These are phyloP conservation scores for Megathymus violae DNA, from an alignment of 1,140 invertebrate species.

Conservation along the genomic window DNA sequence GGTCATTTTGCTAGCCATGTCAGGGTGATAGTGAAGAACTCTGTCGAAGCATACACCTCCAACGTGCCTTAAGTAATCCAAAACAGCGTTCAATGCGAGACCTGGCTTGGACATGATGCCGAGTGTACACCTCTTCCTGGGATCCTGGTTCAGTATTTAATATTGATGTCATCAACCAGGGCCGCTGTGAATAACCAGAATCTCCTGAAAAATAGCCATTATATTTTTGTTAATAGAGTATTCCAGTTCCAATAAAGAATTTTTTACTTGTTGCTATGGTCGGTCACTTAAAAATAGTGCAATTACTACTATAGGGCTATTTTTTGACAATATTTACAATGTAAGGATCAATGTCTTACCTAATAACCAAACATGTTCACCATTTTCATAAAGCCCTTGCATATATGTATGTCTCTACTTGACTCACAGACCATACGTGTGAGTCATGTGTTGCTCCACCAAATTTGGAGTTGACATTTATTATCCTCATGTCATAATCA, in stretches of 20 bases:
- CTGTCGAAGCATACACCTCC: constrained; percentile 27
- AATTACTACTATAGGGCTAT: no score
- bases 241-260: no score
- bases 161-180: constrained; percentile 41
- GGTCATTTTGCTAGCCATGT: constrained; percentile 27
- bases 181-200: constrained; percentile 41
- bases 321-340: background rate
- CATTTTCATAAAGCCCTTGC: constrained; percentile 24
- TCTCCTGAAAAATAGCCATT: constrained; percentile 39
- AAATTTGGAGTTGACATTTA: no score
- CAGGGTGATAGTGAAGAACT: constrained; percentile 34
- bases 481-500: no score
- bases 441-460: constrained; percentile 28
- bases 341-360: background rate
- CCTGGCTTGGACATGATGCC: constrained; percentile 25
- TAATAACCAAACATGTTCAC: no score
- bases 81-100: constrained; percentile 29
- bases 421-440: constrained; percentile 17
- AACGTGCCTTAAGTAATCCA: constrained; percentile 28
- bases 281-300: no score
- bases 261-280: no score
- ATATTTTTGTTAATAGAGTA: background rate
- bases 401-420: constrained; percentile 14
- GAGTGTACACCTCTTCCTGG: constrained; percentile 36
- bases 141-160: constrained; percentile 40